Base-by-base conservation (phyloP, 2,888 invertebrate genomes). In the Parnassius glacialis region DNA sequence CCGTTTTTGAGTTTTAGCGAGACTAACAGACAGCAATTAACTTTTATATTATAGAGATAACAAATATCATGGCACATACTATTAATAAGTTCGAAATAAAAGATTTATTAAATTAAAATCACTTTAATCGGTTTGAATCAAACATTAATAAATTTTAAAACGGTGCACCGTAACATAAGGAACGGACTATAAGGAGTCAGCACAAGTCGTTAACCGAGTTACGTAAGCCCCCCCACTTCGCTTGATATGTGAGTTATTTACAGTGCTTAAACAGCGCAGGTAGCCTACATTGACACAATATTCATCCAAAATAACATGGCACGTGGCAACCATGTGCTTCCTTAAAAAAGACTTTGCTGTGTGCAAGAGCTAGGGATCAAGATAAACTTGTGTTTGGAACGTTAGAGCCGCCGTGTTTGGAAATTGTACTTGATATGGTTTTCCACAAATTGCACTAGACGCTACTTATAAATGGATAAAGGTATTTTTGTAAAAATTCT, bases 161-260 rank as follows among this genome's bases (percentile, higher is more conserved):
- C 45, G 13, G 10, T 12, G 54, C 44, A 54, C 12, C 43, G n/a
- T 13, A 9, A 10, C 3, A 16, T 47, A 53, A 16, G 16, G 16
- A 44, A 41, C 20, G 34, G 3, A 52, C 12, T 52, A 13, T 52
- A 45, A 61, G 13, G 41, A 16, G 10, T 11, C 48, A 20, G 16
- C 20, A 20, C 10, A 47, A 52, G n/a, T 20, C n/a, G 53, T 45
- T 59, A 42, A 48, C 20, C 13, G 44, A 44, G n/a, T 61, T 56
- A 52, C 57, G 43, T 34, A 58, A 57, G 45, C 9, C 25, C 13
- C 20, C 25, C n/a, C 13, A 34, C 34, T 51, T 43, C 41, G 62
- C 20, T 25, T 57, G 42, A 48, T 50, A 57, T 34, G 47, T 58
- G 9, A 51, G 42, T 41, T 62, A 62, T 52, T 57, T 62, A n/a